Evolutionary conservation across 2,888 invertebrate genomes (phyloP), one percentile per base, ranked within the genome.

Genomic region (Drosophila prolongata): DNA sequence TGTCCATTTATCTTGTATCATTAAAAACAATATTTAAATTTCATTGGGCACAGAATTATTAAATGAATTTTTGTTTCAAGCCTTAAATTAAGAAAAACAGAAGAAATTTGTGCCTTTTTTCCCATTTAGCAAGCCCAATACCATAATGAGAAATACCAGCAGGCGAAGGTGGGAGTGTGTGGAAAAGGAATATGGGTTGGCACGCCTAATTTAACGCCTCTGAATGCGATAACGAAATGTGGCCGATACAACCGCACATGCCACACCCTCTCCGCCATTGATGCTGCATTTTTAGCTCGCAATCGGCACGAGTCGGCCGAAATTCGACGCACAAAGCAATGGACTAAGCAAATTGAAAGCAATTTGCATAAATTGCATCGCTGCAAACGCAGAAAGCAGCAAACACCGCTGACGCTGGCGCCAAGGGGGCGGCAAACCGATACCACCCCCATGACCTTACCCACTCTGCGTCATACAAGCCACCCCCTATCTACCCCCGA

Each of bases 311-410:
- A 52, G 47, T 37, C 38, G 62, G 61, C 54, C 57, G 56, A 76
- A 76, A 70, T 62, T 72, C 67, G 60, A 62, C 43, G 62, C 58
- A 70, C 64, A 75, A 75, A 56, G 75, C 71, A 64, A 52, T 69
- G 61, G 72, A 78, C 76, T 62, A 78, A 80, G 58, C 80, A 78
- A 88, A 83, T 78, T 88, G 84, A 72, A 77, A 76, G 85, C 79
- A 80, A 87, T 89, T 89, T 85, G 78, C 89, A 88, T 87, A 84
- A 88, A 84, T 88, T 86, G 74, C 72, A 52, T 50, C 58, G 50
- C 44, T 65, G 65, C 44, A 54, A 65, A 65, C 44, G 65, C 65
- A 65, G 44, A 34, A 54, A 65, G 52, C 59, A 67, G 52, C 75
- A 55, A 71, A 50, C 47, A 61, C 49, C 56, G 65, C 44, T 43